Conservation (phyloP, 2,888 invertebrate genomes). For the Sicus ferrugineus region DNA sequence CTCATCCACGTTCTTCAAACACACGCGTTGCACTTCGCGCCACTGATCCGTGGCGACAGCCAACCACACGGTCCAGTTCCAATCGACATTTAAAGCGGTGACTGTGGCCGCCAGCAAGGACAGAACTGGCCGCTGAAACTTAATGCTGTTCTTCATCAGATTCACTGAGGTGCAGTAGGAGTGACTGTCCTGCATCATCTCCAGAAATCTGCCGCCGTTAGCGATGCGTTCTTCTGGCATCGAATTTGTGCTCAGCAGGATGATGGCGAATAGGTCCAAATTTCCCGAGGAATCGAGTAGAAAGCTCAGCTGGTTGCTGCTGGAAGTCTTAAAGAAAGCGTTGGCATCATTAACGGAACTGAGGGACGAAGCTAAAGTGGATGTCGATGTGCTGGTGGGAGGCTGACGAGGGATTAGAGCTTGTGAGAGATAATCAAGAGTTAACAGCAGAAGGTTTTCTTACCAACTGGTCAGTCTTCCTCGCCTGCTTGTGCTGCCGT, state of each 20-base stretch:
- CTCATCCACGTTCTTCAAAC: constrained; percentile 44
- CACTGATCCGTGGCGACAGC: constrained; percentile 57
- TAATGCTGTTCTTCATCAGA: constrained; percentile 53
- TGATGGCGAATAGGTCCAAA: constrained; percentile 60
- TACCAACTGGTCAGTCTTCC: constrained; percentile 13
- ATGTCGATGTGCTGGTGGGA: constrained; percentile 53
- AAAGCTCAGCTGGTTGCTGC: constrained; percentile 44
- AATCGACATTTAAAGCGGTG: constrained; percentile 50
- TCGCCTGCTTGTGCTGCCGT: constrained; percentile 39
- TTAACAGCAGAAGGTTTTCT: neutral
- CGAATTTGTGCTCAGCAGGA: constrained; percentile 56
- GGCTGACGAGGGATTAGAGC: neutral
- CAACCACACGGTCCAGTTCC: constrained; percentile 63
- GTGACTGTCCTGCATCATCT: constrained; percentile 50
- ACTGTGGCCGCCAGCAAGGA: constrained; percentile 58
- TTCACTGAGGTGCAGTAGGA: constrained; percentile 53
- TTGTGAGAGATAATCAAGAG: neutral
- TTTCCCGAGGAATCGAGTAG: constrained; percentile 44
- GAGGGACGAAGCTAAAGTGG: constrained; percentile 56
- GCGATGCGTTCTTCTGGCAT: constrained; percentile 46
- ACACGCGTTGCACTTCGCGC: constrained; percentile 43
- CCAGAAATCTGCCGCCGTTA: constrained; percentile 48
- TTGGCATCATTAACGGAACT: constrained; percentile 55
- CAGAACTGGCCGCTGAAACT: constrained; percentile 55
- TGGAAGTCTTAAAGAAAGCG: constrained; percentile 34